Conservation (phyloP, 2,797 vertebrate genomes). For the Caiman crocodilus region DNA sequence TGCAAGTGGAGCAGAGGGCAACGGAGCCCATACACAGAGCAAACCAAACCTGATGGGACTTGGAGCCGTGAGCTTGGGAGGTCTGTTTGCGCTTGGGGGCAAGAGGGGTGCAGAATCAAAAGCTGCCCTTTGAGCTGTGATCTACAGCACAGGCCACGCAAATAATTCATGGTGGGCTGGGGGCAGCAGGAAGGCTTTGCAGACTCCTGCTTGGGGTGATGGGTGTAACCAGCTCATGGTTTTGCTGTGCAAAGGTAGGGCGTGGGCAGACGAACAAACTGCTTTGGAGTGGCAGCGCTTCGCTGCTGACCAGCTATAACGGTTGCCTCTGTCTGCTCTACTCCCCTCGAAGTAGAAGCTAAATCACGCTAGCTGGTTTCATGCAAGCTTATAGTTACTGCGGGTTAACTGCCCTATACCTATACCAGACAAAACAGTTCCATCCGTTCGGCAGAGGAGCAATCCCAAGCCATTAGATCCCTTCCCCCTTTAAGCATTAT, state of each 20-base stretch:
- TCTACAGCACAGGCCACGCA: not conserved
- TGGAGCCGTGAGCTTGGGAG: slow-evolving; percentile 3
- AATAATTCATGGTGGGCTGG: accelerated
- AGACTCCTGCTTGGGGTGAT: not conserved
- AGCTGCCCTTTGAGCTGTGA: not conserved
- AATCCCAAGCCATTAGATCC: not conserved
- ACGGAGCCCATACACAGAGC: slow-evolving; percentile 16
- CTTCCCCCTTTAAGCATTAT: too few relatives aligned
- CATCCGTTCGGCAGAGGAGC: not conserved
- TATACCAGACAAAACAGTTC: too few relatives aligned
- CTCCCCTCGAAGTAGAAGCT: too few relatives aligned
- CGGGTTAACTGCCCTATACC: too few relatives aligned
- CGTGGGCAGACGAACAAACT: too few relatives aligned
- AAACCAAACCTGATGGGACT: slow-evolving; percentile 22
- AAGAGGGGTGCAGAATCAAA: not conserved
- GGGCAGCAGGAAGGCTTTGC: not conserved
- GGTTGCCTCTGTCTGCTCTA: too few relatives aligned
- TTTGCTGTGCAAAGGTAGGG: not conserved
- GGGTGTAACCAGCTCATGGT: not conserved
- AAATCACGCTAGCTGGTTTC: too few relatives aligned
- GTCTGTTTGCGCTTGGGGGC: not conserved
- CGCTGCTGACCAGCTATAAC: too few relatives aligned
- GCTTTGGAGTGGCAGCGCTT: too few relatives aligned
- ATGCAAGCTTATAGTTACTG: too few relatives aligned
- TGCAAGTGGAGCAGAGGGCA: not conserved